Evolutionary conservation across 2,888 invertebrate genomes (phyloP).

Genomic region (Dasypolia templi): DNA sequence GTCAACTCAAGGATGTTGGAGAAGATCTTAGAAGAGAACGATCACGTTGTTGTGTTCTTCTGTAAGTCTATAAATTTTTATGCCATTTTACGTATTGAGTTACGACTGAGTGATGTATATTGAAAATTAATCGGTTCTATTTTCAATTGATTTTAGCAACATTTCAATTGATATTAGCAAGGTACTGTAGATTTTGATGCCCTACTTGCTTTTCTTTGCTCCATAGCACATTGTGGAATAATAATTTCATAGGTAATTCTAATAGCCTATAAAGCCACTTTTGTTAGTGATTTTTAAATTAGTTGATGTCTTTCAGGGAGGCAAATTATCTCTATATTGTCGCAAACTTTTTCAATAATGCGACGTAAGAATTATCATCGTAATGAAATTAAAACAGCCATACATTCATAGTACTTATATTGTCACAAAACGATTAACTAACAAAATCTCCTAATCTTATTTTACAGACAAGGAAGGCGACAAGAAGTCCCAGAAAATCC

Average conservation of each 20-base stretch:
- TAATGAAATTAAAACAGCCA: neutral
- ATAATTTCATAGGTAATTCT: neutral
- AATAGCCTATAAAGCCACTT: neutral
- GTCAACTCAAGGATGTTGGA: conserved; percentile 97
- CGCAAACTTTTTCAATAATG: neutral
- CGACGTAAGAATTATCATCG: neutral
- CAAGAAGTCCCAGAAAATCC: conserved; percentile 96
- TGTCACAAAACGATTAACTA: neutral
- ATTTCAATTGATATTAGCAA: too few species aligned
- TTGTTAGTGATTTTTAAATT: neutral
- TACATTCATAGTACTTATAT: neutral
- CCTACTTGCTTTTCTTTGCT: neutral
- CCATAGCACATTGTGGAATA: neutral
- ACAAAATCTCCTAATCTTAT: neutral
- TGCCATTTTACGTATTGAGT: neutral
- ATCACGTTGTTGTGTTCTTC: conserved; percentile 97
- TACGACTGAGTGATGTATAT: neutral
- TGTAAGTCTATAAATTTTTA: conserved; percentile 91
- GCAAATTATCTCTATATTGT: neutral
- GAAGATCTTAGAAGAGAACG: conserved; percentile 96
- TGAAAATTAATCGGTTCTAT: neutral
- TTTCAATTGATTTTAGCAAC: neutral
- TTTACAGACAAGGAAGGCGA: conserved; percentile 96
- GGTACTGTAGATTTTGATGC: neutral
- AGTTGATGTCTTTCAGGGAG: neutral